These are phyloP conservation scores for Halictus rubicundus DNA, from an alignment of 1,140 invertebrate genomes.

Conservation along the genomic window DNA sequence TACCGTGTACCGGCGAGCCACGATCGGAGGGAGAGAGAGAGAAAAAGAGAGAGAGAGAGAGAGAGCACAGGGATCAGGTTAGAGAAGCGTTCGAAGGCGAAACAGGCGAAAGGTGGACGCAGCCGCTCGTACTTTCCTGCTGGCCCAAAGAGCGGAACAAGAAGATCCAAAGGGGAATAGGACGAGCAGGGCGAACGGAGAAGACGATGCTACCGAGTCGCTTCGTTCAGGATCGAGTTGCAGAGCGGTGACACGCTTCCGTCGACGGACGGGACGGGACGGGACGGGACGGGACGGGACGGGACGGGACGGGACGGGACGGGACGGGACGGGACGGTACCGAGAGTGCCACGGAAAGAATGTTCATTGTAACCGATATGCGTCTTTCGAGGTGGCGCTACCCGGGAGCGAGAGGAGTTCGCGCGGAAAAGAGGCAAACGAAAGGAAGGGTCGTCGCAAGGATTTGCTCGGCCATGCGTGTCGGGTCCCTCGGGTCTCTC, in stretches of 20 bases:
- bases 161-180: constrained; percentile 1
- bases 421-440: constrained; percentile 1
- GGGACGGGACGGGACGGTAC: neutral
- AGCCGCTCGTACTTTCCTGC: constrained; percentile 13
- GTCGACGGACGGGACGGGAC: neutral
- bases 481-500: neutral
- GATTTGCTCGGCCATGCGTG: constrained; percentile 12
- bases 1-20: constrained; percentile 17
- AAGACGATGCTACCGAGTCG: constrained; percentile 45
- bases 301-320: too few relatives aligned
- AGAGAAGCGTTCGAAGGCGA: neutral
- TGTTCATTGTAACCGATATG: constrained; percentile 45
- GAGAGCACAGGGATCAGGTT: neutral
- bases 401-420: constrained; percentile 6
- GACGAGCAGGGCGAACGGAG: constrained; percentile 20
- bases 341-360: neutral
- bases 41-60: too few relatives aligned
- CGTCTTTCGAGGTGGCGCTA: constrained; percentile 25
- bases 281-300: too few relatives aligned
- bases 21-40: constrained; percentile 21
- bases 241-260: neutral
- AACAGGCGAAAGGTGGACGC: constrained; percentile 12
- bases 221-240: constrained; percentile 30
- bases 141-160: neutral
- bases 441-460: neutral